phyloP scores from a whole-genome alignment of 2,888 invertebrate genomes.

The Vanessa cardui region DNA sequence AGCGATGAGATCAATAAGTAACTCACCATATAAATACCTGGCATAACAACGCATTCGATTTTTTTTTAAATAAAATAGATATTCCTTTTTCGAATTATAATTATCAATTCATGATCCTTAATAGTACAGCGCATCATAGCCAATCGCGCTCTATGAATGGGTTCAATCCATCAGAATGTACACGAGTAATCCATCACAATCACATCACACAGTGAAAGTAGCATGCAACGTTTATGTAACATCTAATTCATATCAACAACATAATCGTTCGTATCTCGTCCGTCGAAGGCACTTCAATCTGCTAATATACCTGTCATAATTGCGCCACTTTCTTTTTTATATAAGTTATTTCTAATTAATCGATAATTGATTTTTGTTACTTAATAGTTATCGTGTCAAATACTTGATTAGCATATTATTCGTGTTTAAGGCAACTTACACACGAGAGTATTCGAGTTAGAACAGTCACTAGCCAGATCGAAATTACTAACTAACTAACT shows the following conservation, averaged over 20 bases:
- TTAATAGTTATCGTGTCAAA: conserved; percentile 9
- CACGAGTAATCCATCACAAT: conserved; percentile 6
- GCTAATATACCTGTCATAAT: conserved; percentile 30
- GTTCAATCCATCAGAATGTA: background rate
- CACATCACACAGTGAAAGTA: conserved; percentile 12
- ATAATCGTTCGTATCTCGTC: conserved; percentile 28
- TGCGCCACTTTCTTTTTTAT: conserved; percentile 30
- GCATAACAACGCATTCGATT: too few species aligned
- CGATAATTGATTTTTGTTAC: conserved; percentile 10
- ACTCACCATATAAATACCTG: too few species aligned
- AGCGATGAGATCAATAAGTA: too few species aligned
- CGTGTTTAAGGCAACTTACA: too few species aligned
- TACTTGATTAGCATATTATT: background rate
- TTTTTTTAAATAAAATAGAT: too few species aligned
- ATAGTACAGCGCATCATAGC: background rate
- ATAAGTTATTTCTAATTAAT: conserved; percentile 14
- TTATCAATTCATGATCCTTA: too few species aligned
- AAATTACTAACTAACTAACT: too few species aligned
- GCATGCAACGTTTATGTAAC: conserved; percentile 17
- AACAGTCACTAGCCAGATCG: background rate
- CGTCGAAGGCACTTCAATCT: conserved; percentile 24
- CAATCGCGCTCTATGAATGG: background rate
- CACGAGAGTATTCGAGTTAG: background rate
- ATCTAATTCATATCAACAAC: conserved; percentile 22
- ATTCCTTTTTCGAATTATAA: too few species aligned